Evolutionary conservation across 2,888 invertebrate genomes (phyloP), one percentile per base, ranked within the genome.

Genomic region (Phortica magna): DNA sequence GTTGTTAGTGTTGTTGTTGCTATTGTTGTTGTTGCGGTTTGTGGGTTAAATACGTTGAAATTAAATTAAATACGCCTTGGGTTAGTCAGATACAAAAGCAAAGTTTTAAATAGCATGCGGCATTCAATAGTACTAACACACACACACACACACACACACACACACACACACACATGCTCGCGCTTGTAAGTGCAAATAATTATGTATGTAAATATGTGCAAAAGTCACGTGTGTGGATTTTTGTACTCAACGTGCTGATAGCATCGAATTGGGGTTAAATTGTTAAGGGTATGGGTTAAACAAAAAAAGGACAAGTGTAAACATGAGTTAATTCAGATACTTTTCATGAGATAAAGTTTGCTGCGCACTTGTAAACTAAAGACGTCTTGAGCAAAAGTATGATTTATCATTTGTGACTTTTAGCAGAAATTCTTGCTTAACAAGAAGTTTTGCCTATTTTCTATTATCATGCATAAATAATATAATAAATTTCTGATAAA

Each of bases 41-140:
- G 83, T 79, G 83, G 87, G 84, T 85, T 86, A 88, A 85, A 88
- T 85, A 84, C 87, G 88, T 82, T 84, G 57, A 85, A 88, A 87
- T 85, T 83, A 88, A 86, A 86, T 86, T 88, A 88, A 86, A 86
- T 83, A 88, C 82, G 85, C 85, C 85, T 83, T 87, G 82, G 87
- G 88, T 81, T 71, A 71, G 39, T 59, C 48, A 73, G 61, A 61
- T 73, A 64, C 64, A 64, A 61, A 43, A 41, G 59, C 14, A 12
- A n/a, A 12, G 59, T 71, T 55, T 71, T 39, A 41, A 57, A 71
- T 55, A 14, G 57, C 55, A 57, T 7, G 71, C 71, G 39, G 71
- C 48, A 57, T 57, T 39, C 22, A 48, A 71, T 71, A 53, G 22
- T 17, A 17, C 7, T 0, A 71, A 57, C 43, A n/a, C 19, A 53